Base-by-base conservation (phyloP, 1,140 invertebrate species). In the Drosophila bifasciata region DNA sequence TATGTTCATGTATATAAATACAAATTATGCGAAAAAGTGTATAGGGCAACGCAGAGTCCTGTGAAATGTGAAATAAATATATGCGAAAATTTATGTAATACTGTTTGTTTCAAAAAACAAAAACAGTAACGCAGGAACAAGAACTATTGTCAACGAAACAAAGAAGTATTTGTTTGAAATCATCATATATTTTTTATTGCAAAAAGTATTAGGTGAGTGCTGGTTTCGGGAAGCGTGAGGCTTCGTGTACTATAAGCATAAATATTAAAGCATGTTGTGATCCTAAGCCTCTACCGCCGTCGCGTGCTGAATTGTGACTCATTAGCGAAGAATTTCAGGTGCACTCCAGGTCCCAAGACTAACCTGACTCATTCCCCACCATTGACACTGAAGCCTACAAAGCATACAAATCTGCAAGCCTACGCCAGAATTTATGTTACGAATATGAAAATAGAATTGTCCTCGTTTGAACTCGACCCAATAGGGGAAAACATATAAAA, bases 201-300 rank as follows among this genome's bases (percentile, higher is more conserved):
- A 21, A 56, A 68, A 67, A 69, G 63, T 69, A 69, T 56, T 68
- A 40, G 63, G 66, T 69, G 43, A 69, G 66, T 69, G 3, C 11
- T 36, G 4, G 32, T 36, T 36, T 13, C 32, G 32, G 32, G 32
- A 3, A 36, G 11, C 3, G 11, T 13, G 32, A 36, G 32, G 17
- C 7, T 23, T 9, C n/a, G 9, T n/a, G 11, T 25, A 6, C 28
- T 23, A 50, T 28, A 8, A 39, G 17, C 48, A 36, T 55, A 68
- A 67, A n/a, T 25, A 50, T 19, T 13, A 9, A 9, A 21, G 16
- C 39, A 39, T 39, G 25, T 21, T 23, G 15, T 6, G 13, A 19
- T 36, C 48, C 15, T n/a, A 21, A 15, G 28, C 50, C 48, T 21
- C 16, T 13, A 13, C 16, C 41, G 17, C 9, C 46, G 50, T 69